These are phyloP conservation scores for Prostheceraeus crozeri DNA, from an alignment of 2,888 invertebrate species.

Conservation along the genomic window DNA sequence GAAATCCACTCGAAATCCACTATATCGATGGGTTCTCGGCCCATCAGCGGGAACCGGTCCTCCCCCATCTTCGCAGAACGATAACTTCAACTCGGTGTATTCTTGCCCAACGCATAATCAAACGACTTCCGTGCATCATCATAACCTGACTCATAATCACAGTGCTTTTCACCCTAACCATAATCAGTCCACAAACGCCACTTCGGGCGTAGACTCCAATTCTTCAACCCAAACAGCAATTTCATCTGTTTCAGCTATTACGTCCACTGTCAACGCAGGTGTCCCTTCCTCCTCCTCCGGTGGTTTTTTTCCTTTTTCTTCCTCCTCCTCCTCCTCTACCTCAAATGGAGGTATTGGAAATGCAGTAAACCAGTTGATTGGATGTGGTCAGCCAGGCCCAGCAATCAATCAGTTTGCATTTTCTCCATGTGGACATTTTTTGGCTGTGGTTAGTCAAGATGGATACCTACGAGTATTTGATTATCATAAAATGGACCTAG, in stretches of 20 bases:
- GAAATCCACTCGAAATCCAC: constrained; percentile 86
- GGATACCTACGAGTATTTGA: constrained; percentile 90
- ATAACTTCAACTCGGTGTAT: background rate
- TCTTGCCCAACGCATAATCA: background rate
- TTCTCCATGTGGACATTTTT: constrained; percentile 81
- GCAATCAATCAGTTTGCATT: constrained; percentile 90
- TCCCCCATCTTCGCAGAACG: constrained; percentile 11
- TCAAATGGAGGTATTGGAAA: too few relatives aligned
- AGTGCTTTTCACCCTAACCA: background rate
- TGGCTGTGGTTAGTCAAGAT: constrained; percentile 78
- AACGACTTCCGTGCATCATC: too few relatives aligned
- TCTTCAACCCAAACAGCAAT: too few relatives aligned
- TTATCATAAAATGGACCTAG: constrained; percentile 94
- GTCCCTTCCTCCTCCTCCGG: background rate
- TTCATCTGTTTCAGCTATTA: too few relatives aligned
- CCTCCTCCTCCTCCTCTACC: background rate
- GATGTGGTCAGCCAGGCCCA: too few relatives aligned
- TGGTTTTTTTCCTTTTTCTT: too few relatives aligned
- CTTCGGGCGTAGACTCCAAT: too few relatives aligned
- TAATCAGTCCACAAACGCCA: too few relatives aligned
- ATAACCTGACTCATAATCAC: background rate
- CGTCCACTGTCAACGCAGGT: too few relatives aligned
- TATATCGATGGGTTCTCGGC: constrained; percentile 65
- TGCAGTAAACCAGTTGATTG: too few relatives aligned
- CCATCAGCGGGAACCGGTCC: constrained; percentile 4